Evolutionary conservation across 2,888 invertebrate species (phyloP).

Genomic region (Drosophila multiciliata): DNA sequence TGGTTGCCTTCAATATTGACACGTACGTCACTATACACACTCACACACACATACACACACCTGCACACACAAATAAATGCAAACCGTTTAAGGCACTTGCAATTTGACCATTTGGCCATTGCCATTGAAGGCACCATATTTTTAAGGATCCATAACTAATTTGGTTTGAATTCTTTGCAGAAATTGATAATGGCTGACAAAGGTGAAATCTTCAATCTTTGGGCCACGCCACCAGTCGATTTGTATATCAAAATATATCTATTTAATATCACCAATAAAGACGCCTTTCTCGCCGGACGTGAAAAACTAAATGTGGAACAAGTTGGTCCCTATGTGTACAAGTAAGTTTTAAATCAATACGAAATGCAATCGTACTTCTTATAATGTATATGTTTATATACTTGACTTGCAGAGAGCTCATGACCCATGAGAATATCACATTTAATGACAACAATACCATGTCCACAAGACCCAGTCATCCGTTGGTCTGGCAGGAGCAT

Average conservation of each 20-base stretch:
- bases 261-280: constrained; percentile 93
- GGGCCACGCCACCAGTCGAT: constrained; percentile 92
- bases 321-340: constrained; percentile 95
- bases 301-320: constrained; percentile 90
- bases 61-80: constrained; percentile 18
- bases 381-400: background rate
- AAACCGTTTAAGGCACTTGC: constrained; percentile 40
- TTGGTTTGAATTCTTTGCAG: constrained; percentile 84
- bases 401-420: constrained; percentile 87
- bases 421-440: constrained; percentile 89
- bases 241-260: constrained; percentile 91
- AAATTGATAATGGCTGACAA: constrained; percentile 90
- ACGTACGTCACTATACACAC: background rate
- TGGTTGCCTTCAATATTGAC: constrained; percentile 40
- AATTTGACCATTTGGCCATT: constrained; percentile 26
- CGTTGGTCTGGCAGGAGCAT: constrained; percentile 91
- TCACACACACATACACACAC: background rate
- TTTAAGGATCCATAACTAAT: background rate
- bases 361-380: too few species aligned
- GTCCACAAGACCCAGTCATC: constrained; percentile 89
- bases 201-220: constrained; percentile 93
- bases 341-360: constrained; percentile 86
- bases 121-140: constrained; percentile 39
- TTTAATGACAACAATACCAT: constrained; percentile 92
- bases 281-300: constrained; percentile 90